Evolutionary conservation across 2,888 invertebrate genomes (phyloP).

Genomic region (Trimorus sp.): DNA sequence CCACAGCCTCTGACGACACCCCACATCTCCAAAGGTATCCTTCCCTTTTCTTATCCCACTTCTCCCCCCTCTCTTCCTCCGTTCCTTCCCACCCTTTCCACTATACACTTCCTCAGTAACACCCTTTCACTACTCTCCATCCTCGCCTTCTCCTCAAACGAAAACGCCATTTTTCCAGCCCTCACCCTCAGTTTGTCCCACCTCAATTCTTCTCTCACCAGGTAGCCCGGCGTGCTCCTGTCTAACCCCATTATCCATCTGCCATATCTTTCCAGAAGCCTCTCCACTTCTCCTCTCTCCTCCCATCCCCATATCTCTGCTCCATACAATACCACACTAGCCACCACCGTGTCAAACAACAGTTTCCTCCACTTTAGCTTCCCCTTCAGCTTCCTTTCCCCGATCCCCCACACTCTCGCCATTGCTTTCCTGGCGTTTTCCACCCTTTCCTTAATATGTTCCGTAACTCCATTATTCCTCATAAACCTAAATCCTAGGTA

Average conservation of each 20-base stretch:
- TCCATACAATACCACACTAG: too few species aligned
- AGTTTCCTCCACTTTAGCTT: background rate
- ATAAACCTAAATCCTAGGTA: background rate
- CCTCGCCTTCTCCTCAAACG: constrained; percentile 23
- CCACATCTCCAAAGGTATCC: constrained; percentile 9
- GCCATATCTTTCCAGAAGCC: background rate
- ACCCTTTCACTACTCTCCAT: background rate
- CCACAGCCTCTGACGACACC: background rate
- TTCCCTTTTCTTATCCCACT: background rate
- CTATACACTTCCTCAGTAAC: constrained; percentile 6
- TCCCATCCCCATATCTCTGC: too few species aligned
- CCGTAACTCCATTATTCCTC: background rate
- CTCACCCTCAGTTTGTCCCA: constrained; percentile 6
- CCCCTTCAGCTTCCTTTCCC: background rate
- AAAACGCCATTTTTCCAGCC: too few species aligned
- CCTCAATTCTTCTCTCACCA: background rate
- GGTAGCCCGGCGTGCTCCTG: too few species aligned
- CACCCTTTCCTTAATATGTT: background rate
- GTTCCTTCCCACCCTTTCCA: background rate
- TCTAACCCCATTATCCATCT: background rate
- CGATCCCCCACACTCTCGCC: background rate
- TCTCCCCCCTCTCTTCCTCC: background rate
- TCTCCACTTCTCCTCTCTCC: background rate
- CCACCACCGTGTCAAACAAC: background rate
- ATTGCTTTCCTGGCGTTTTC: background rate